Evolutionary conservation across 2,888 invertebrate genomes (phyloP).

Genomic region (Hirudinaria manillensis): DNA sequence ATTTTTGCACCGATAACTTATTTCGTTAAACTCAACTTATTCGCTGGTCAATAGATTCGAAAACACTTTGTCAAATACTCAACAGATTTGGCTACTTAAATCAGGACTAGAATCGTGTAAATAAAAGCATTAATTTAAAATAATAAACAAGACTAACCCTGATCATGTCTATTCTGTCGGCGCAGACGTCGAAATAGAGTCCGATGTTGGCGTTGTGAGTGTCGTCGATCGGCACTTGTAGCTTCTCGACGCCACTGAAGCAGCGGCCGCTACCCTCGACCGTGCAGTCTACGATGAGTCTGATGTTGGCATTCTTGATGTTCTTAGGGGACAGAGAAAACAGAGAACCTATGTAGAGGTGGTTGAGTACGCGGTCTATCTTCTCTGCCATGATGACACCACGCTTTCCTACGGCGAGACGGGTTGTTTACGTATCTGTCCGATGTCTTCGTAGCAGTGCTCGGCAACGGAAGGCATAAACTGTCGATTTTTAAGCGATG

Average conservation of each 20-base stretch:
- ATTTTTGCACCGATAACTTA: no score
- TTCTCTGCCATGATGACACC: constrained; percentile 31
- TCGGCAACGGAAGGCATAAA: neutral
- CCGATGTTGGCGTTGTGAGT: constrained; percentile 68
- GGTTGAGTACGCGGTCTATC: constrained; percentile 66
- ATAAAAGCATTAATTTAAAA: no score
- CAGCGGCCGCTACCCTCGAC: constrained; percentile 65
- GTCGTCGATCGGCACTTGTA: constrained; percentile 70
- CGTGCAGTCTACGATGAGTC: constrained; percentile 74
- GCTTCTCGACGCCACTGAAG: constrained; percentile 57
- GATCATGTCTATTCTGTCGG: constrained; percentile 71
- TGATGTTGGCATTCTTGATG: constrained; percentile 66
- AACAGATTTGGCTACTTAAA: no score
- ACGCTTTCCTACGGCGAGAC: no score
- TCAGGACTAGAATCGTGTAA: no score
- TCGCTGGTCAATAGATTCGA: no score
- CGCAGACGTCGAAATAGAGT: constrained; percentile 66
- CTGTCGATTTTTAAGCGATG: neutral
- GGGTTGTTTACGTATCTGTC: neutral
- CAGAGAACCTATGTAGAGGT: constrained; percentile 73
- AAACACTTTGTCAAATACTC: no score
- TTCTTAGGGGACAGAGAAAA: constrained; percentile 67
- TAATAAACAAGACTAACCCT: constrained; percentile 49
- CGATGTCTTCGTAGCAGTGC: neutral
- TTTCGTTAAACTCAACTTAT: no score